A percentile compares a stretch with the other conserved stretches of the same genome.
These are phyloP conservation scores for Araneus ventricosus DNA, from an alignment of 1,140 invertebrate genomes.

Conservation along the genomic window DNA sequence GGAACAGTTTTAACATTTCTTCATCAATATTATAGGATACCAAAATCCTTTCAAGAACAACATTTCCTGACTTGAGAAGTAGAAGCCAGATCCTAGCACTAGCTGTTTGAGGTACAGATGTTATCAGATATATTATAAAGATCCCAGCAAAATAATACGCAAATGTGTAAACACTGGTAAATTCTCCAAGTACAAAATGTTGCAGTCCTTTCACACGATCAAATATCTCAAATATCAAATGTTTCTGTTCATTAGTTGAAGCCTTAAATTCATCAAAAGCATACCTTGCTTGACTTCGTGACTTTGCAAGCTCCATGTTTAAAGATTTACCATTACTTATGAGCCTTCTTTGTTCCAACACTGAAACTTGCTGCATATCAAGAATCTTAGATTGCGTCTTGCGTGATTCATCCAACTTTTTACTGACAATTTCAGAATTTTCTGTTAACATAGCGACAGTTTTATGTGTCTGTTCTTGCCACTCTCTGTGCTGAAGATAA, in stretches of 20 bases:
- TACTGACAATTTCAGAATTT: constrained; percentile 81
- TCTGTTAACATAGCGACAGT: constrained; percentile 81
- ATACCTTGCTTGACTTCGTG: constrained; percentile 80
- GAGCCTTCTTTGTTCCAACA: constrained; percentile 83
- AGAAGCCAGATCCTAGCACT: constrained; percentile 82
- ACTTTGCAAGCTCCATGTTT: constrained; percentile 79
- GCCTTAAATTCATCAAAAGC: constrained; percentile 82
- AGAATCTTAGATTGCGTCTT: constrained; percentile 80
- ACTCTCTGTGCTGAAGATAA: constrained; percentile 84
- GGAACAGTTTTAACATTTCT: constrained; percentile 37
- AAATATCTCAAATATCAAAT: constrained; percentile 83
- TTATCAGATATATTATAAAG: constrained; percentile 82
- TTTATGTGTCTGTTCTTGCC: constrained; percentile 84
- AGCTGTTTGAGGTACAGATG: constrained; percentile 81
- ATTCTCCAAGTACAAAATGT: constrained; percentile 82
- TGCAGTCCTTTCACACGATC: constrained; percentile 83
- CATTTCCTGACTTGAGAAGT: constrained; percentile 81
- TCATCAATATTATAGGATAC: constrained; percentile 72
- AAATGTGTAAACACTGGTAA: constrained; percentile 83
- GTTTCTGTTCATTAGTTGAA: constrained; percentile 82
- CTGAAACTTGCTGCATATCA: constrained; percentile 82
- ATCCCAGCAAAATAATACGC: constrained; percentile 82
- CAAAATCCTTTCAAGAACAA: constrained; percentile 78
- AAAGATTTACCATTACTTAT: constrained; percentile 81
- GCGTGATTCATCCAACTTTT: constrained; percentile 81